These are phyloP conservation scores for Furcifer pardalis DNA, from an alignment of 2,797 vertebrate species.

Conservation along the genomic window DNA sequence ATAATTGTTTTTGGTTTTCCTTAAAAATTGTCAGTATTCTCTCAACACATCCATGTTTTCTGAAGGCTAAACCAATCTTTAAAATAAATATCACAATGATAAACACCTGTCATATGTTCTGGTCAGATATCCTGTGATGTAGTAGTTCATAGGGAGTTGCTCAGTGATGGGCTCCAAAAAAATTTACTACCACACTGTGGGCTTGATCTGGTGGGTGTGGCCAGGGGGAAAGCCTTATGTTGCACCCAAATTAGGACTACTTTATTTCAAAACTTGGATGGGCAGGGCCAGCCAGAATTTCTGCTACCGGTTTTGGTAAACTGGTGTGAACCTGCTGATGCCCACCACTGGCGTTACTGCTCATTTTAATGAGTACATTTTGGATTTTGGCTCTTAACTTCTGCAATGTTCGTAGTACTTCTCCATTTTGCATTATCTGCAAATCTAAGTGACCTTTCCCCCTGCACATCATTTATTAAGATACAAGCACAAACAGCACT, in stretches of 20 bases:
- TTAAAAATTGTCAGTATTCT: not conserved
- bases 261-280: too few species aligned
- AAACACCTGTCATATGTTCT: not conserved
- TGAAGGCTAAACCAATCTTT: not conserved
- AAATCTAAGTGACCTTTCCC: not conserved
- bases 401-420: not conserved
- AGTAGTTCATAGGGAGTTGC: too few species aligned
- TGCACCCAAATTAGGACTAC: too few species aligned
- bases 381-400: not conserved
- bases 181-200: too few species aligned
- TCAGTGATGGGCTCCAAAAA: too few species aligned
- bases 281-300: too few species aligned
- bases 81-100: constrained; percentile 8
- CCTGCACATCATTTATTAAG: not conserved
- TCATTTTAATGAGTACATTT: not conserved
- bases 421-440: not conserved
- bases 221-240: too few species aligned
- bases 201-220: too few species aligned
- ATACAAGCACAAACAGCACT: not conserved
- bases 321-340: too few species aligned
- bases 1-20: not conserved
- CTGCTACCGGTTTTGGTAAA: too few species aligned
- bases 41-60: not conserved
- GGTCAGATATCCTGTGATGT: not conserved
- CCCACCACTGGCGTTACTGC: too few species aligned